These are phyloP conservation scores for Timema cristinae DNA, from an alignment of 2,888 invertebrate species.

Conservation along the genomic window DNA sequence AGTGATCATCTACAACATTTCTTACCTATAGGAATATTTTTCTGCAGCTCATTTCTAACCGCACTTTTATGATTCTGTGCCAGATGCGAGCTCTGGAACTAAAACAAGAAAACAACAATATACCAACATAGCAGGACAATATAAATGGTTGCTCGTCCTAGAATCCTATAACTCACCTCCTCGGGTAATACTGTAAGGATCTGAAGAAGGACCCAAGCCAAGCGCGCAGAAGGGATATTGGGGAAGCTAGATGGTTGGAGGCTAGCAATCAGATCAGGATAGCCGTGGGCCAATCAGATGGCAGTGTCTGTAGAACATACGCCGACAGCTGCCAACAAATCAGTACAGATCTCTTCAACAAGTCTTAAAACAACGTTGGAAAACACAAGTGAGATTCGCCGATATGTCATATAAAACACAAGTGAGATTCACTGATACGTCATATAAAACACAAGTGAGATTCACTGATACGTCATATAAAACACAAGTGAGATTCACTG, in stretches of 20 bases:
- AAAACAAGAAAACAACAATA: constrained; percentile 26
- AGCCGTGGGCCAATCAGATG: constrained; percentile 58
- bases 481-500: too few relatives aligned
- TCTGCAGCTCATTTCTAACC: constrained; percentile 45
- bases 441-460: too few relatives aligned
- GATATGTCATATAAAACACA: too few relatives aligned
- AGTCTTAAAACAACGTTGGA: too few relatives aligned
- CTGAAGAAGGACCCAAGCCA: constrained; percentile 69
- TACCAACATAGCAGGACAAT: neutral
- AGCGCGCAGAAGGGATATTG: constrained; percentile 56
- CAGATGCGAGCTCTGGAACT: constrained; percentile 49
- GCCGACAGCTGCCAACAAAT: constrained; percentile 70
- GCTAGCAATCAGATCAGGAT: constrained; percentile 69
- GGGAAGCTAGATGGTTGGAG: constrained; percentile 55
- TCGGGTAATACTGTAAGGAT: constrained; percentile 82
- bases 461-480: too few relatives aligned
- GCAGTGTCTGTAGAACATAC: constrained; percentile 67
- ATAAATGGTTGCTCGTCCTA: too few relatives aligned
- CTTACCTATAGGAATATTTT: constrained; percentile 41
- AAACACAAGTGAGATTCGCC: too few relatives aligned
- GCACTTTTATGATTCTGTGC: constrained; percentile 44
- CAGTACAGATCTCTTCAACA: too few relatives aligned
- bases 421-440: too few relatives aligned
- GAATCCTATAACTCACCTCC: constrained; percentile 59
- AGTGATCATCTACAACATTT: constrained; percentile 17